Evolutionary conservation across 2,888 invertebrate species (phyloP).

Genomic region (Hydriomena furcata): DNA sequence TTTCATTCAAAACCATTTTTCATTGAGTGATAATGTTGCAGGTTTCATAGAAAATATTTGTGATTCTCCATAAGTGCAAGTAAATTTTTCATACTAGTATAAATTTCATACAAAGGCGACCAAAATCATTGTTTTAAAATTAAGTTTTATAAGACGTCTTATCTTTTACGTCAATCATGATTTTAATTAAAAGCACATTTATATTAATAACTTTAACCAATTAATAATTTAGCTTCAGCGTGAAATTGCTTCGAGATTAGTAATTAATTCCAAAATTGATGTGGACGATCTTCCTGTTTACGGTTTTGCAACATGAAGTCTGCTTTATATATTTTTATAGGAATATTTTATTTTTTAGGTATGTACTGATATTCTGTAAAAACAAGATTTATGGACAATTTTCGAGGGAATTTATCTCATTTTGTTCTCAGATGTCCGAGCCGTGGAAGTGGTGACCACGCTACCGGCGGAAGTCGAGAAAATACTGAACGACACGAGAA

Average conservation of each 20-base stretch:
- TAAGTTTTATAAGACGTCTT: too few relatives aligned
- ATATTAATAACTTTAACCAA: conserved; percentile 9
- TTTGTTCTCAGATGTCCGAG: conserved; percentile 48
- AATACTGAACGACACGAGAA: conserved; percentile 57
- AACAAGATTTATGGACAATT: too few relatives aligned
- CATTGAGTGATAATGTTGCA: too few relatives aligned
- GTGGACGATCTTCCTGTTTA: conserved; percentile 29
- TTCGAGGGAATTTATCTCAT: too few relatives aligned
- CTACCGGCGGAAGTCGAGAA: conserved; percentile 52
- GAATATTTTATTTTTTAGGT: conserved; percentile 49
- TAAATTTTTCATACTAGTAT: too few relatives aligned
- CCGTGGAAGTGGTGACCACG: conserved; percentile 57
- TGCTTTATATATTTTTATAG: conserved; percentile 41
- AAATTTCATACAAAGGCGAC: too few relatives aligned
- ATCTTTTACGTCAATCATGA: too few relatives aligned
- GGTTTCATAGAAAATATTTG: too few relatives aligned
- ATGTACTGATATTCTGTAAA: conserved; percentile 23
- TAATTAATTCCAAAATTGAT: conserved; percentile 23
- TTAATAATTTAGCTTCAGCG: conserved; percentile 27
- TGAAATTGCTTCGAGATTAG: conserved; percentile 41
- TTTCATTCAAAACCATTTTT: too few relatives aligned
- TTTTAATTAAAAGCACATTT: conserved; percentile 3
- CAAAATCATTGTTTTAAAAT: too few relatives aligned
- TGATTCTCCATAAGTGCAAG: too few relatives aligned
- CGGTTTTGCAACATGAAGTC: conserved; percentile 48